phyloP scores from a whole-genome alignment of 2,113 vertebrate genomes.

The Gallinago media region DNA sequence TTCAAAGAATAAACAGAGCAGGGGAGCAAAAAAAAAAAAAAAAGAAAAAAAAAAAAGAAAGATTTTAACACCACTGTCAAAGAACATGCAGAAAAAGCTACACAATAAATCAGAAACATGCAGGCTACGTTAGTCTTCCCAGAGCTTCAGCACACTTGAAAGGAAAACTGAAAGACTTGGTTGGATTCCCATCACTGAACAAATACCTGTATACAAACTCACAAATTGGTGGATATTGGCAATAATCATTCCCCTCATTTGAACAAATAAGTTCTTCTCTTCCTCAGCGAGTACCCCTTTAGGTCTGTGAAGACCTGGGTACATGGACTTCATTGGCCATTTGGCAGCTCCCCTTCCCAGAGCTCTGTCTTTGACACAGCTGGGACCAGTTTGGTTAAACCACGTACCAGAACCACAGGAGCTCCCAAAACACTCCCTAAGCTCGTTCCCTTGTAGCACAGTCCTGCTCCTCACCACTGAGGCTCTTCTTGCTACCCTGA shows the following conservation, averaged over 20 bases:
- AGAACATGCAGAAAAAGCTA: not conserved
- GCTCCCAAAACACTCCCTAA: not conserved
- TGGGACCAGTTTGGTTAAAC: not conserved
- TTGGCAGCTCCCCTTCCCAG: not conserved
- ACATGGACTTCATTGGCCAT: no score
- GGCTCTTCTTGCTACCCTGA: not conserved
- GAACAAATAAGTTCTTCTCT: not conserved
- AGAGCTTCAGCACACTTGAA: not conserved
- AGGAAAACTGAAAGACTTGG: not conserved
- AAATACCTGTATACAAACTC: not conserved
- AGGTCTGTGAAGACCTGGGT: not conserved
- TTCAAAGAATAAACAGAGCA: conserved; percentile 53
- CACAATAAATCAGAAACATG: not conserved
- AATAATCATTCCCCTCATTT: not conserved
- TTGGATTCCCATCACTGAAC: not conserved
- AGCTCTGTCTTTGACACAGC: not conserved
- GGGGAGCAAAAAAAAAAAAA: not conserved
- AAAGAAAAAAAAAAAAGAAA: not conserved
- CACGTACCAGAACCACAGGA: not conserved
- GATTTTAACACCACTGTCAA: not conserved
- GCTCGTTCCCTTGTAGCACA: not conserved
- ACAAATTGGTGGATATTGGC: not conserved
- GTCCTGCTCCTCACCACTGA: not conserved
- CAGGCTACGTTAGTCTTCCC: not conserved
- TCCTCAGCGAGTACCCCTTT: not conserved